These are phyloP conservation scores for Erynnis tages DNA, from an alignment of 2,888 invertebrate species.

Conservation along the genomic window DNA sequence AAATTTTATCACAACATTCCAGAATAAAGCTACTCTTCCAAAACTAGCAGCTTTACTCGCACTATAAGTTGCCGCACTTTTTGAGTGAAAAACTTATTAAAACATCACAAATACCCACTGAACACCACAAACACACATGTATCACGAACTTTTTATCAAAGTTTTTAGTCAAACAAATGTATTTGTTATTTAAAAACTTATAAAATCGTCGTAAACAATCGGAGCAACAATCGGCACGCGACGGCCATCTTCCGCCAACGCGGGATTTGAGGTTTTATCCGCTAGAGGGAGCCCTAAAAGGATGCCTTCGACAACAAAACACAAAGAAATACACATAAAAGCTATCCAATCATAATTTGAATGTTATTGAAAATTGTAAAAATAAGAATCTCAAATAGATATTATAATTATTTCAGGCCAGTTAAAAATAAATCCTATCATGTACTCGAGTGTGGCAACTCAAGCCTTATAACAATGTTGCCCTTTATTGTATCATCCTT, in stretches of 20 bases:
- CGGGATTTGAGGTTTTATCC: conserved; percentile 59
- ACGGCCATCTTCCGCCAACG: conserved; percentile 79
- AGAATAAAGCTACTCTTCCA: conserved; percentile 63
- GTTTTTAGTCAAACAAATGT: conserved; percentile 47
- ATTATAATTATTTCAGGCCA: too few species aligned
- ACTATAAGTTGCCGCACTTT: conserved; percentile 64
- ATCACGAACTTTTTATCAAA: conserved; percentile 47
- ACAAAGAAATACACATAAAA: too few species aligned
- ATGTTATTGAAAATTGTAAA: too few species aligned
- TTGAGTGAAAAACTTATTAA: conserved; percentile 57
- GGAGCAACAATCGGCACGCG: conserved; percentile 74
- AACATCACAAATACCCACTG: conserved; percentile 48
- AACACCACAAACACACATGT: conserved; percentile 41
- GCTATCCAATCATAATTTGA: too few species aligned
- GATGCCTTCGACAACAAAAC: neutral
- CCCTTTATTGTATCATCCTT: too few species aligned
- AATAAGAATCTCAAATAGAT: too few species aligned
- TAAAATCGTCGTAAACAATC: conserved; percentile 69
- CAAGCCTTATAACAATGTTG: too few species aligned
- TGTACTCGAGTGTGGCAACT: too few species aligned
- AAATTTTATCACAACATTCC: conserved; percentile 75
- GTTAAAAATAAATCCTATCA: too few species aligned
- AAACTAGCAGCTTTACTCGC: conserved; percentile 70
- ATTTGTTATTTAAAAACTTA: conserved; percentile 63
- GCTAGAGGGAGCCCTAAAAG: conserved; percentile 57